Evolutionary conservation across 2,797 vertebrate genomes (phyloP).

Genomic region (Dermochelys coriacea): DNA sequence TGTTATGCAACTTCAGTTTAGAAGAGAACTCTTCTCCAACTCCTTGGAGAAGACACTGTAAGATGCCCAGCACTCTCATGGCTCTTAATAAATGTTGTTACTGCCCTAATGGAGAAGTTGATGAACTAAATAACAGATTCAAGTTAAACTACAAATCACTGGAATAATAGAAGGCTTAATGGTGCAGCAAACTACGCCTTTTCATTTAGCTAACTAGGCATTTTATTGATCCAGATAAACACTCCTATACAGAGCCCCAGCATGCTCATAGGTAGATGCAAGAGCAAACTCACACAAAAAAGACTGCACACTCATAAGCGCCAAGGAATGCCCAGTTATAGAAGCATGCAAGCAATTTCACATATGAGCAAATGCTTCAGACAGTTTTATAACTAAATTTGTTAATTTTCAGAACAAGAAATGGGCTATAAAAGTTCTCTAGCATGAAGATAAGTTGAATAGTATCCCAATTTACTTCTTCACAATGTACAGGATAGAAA

Average conservation of each 20-base stretch:
- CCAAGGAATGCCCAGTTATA: no score
- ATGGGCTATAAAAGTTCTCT: no score
- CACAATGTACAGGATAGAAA: no score
- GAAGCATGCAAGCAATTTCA: no score
- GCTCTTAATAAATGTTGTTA: not conserved
- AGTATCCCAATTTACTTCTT: not conserved
- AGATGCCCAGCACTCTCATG: not conserved
- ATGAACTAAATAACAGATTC: not conserved
- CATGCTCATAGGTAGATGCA: no score
- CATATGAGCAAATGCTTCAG: conserved; percentile 13
- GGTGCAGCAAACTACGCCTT: not conserved
- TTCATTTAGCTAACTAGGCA: not conserved
- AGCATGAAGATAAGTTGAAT: not conserved
- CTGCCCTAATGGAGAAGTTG: not conserved
- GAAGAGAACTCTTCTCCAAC: no score
- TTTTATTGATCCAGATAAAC: not conserved
- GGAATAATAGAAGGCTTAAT: not conserved
- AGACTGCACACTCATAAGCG: no score
- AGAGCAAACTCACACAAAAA: no score
- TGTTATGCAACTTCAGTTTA: no score
- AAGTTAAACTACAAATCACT: not conserved
- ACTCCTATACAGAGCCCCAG: no score
- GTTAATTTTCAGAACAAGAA: no score
- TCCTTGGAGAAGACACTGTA: not conserved
- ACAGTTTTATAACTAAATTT: not conserved